These are phyloP conservation scores for Zophobas morio DNA, from an alignment of 1,140 invertebrate species.

Conservation along the genomic window DNA sequence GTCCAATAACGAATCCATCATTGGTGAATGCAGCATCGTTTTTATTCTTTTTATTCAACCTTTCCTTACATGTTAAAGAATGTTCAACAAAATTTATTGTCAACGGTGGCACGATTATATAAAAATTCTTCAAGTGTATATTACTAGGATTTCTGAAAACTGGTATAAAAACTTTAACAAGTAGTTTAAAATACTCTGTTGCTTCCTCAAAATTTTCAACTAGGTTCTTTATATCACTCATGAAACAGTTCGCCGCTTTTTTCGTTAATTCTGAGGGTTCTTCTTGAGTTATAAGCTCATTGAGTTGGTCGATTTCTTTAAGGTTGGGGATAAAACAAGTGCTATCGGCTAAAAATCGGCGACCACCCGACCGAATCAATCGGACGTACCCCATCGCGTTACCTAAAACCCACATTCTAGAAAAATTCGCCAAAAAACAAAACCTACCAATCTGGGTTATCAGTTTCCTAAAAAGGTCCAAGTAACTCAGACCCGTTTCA, in stretches of 20 bases:
- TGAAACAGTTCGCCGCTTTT: conserved; percentile 80
- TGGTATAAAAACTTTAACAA: conserved; percentile 93
- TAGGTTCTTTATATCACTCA: conserved; percentile 84
- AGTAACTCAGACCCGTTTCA: conserved; percentile 86
- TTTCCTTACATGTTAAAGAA: conserved; percentile 92
- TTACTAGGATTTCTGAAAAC: conserved; percentile 91
- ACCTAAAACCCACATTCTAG: conserved; percentile 69
- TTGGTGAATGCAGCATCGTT: conserved; percentile 93
- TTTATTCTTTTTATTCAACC: conserved; percentile 90
- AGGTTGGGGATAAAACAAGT: conserved; percentile 92
- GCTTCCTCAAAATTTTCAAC: conserved; percentile 92
- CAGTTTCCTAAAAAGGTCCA: conserved; percentile 93
- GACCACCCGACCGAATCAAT: conserved; percentile 93
- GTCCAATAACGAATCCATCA: conserved; percentile 96
- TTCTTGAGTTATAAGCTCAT: conserved; percentile 72
- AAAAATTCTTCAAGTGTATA: conserved; percentile 94
- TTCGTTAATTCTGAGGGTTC: conserved; percentile 74
- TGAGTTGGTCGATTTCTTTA: conserved; percentile 79
- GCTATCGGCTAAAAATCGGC: conserved; percentile 93
- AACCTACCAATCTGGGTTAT: conserved; percentile 90
- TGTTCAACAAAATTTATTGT: conserved; percentile 97
- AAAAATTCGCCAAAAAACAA: neutral
- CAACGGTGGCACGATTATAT: conserved; percentile 92
- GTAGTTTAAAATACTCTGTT: conserved; percentile 95
- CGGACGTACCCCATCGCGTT: conserved; percentile 98